phyloP scores from a whole-genome alignment of 2,797 vertebrate species.

The Ptychadena robeensis region DNA sequence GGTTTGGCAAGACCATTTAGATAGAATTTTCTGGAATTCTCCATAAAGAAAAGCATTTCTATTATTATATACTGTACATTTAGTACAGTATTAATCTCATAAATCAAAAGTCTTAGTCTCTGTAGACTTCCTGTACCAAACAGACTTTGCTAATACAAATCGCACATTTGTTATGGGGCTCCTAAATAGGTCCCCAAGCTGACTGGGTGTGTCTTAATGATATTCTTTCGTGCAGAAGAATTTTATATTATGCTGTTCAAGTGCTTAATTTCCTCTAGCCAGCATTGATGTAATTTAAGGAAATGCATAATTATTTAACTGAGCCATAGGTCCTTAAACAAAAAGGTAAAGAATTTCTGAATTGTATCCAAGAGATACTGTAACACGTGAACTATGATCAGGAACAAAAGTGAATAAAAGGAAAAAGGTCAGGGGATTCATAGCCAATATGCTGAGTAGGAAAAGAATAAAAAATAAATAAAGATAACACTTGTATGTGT shows the following conservation, averaged over 20 bases:
- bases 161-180: not conserved
- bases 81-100: too few species aligned
- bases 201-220: not conserved
- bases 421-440: not conserved
- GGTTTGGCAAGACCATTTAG: too few species aligned
- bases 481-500: too few species aligned
- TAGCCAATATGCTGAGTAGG: not conserved
- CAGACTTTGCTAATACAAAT: not conserved
- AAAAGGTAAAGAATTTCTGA: not conserved
- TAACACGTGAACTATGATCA: not conserved
- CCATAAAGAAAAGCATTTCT: too few species aligned
- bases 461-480: not conserved
- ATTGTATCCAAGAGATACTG: not conserved
- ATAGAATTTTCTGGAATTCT: too few species aligned
- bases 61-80: too few species aligned
- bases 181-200: not conserved
- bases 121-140: not conserved
- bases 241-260: not conserved
- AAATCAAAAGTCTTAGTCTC: not conserved
- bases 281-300: not conserved
- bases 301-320: not conserved
- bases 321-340: not conserved
- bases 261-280: not conserved
- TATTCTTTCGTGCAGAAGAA: not conserved
- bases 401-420: too few species aligned